Conservation (phyloP, 2,113 vertebrate genomes). For the Petrocephalus microphthalmus region DNA sequence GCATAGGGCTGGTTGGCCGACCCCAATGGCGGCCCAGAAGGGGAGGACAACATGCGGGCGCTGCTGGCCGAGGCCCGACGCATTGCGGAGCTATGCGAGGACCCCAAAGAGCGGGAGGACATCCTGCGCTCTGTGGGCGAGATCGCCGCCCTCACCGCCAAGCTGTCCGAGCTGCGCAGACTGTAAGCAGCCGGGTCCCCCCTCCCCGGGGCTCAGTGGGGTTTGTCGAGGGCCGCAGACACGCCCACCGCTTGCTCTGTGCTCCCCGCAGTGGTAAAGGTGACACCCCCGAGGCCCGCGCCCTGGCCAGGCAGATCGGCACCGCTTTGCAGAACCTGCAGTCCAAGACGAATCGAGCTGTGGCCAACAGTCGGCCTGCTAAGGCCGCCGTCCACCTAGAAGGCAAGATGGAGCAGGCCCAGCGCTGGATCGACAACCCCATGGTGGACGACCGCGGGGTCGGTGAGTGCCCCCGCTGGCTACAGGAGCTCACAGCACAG, state of each 20-base stretch:
- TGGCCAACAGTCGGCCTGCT: slow-evolving; percentile 86
- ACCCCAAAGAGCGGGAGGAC: slow-evolving; percentile 92
- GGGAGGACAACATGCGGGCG: slow-evolving; percentile 85
- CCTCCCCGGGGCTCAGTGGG: not conserved
- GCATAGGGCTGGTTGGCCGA: slow-evolving; percentile 90
- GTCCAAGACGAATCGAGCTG: slow-evolving; percentile 88
- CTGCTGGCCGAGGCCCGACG: slow-evolving; percentile 85
- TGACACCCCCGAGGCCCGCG: slow-evolving; percentile 86
- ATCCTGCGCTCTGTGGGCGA: slow-evolving; percentile 89
- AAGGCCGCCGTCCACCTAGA: slow-evolving; percentile 92
- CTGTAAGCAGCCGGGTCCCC: slow-evolving; percentile 60
- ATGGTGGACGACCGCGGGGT: slow-evolving; percentile 88
- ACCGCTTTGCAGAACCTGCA: slow-evolving; percentile 86
- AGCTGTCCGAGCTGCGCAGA: slow-evolving; percentile 79
- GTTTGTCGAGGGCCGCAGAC: not conserved
- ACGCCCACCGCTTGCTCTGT: not conserved
- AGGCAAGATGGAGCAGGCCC: slow-evolving; percentile 95
- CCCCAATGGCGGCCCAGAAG: slow-evolving; percentile 86
- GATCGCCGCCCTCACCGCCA: slow-evolving; percentile 82
- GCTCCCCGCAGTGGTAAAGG: slow-evolving; percentile 79
- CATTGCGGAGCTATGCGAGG: slow-evolving; percentile 88
- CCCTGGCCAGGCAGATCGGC: slow-evolving; percentile 87
- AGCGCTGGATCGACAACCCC: slow-evolving; percentile 91
- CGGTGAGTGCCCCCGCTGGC: slow-evolving; percentile 62
- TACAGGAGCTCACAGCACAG: not conserved